Conservation (phyloP, 2,113 vertebrate genomes). For the Camelus bactrianus region DNA sequence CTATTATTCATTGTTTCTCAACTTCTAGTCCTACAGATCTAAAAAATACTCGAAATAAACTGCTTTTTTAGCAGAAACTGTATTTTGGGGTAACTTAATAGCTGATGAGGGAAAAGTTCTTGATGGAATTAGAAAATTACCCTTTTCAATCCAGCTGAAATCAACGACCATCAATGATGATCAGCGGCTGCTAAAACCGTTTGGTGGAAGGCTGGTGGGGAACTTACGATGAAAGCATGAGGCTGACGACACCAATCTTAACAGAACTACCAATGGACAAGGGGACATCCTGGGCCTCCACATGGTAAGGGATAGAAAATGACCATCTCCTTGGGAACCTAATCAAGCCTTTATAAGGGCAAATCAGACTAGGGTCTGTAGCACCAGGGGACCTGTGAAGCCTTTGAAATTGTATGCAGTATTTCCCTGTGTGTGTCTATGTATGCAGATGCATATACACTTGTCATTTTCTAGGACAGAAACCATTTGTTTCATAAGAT, state of each 20-base stretch:
- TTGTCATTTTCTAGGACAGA: not conserved
- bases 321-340: not conserved
- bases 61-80: not conserved
- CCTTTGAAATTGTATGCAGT: not conserved
- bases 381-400: not conserved
- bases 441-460: no score
- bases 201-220: not conserved
- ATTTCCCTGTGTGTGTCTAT: not conserved
- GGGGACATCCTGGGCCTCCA: not conserved
- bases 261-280: not conserved
- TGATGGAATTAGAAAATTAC: not conserved
- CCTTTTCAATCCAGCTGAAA: not conserved
- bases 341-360: not conserved
- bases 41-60: constrained; percentile 6
- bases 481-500: not conserved
- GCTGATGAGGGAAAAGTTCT: not conserved
- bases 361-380: not conserved
- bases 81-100: not conserved
- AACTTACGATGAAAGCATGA: not conserved
- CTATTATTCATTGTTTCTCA: not conserved
- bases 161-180: not conserved
- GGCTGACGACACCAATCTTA: not conserved
- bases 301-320: not conserved
- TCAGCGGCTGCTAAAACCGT: not conserved
- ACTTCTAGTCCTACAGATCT: not conserved